Evolutionary conservation across 2,113 vertebrate genomes (phyloP), one percentile per base, ranked within the genome.

Genomic region (Brachyhypopomus gauderio): DNA sequence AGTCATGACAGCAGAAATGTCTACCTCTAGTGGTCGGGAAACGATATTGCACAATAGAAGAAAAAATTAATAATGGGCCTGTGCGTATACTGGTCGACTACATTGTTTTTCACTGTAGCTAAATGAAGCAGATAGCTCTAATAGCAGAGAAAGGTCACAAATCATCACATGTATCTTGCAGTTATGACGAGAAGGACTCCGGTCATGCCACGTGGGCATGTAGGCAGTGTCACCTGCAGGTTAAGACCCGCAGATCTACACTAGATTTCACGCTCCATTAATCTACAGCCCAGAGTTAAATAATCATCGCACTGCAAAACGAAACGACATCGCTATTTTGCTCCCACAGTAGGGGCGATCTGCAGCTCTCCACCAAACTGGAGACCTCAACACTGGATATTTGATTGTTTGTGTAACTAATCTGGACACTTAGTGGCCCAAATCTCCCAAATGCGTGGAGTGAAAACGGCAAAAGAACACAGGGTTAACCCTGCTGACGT

Each of bases 61-160:
- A 66, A 17, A 66, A 66, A 66, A 66, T 70, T 41, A 22, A 19
- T 12, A 45, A 6, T 8, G 22, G 3, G 36, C 23, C 5, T 55
- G 38, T 72, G 70, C 17, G 30, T 27, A 1, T 77, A 67, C 63
- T 56, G 4, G 17, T 69, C 85, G 74, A 12, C 38, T 73, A 82
- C 79, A 70, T 67, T 45, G 79, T 30, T 56, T 75, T 6, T 16
- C 59, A 17, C 30, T 2, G 36, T 38, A 70, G 3, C 30, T 92
- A 91, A 92, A 91, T 88, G 83, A 91, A 91, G 85, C 82, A 83
- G 91, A 93, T 87, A 89, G 85, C 86, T 87, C 83, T 87, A 88
- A 87, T n/a, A 91, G 84, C 75, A 83, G 85, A 85, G 55, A 92
- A 92, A 93, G 91, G 93, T 93, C 93, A 93, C 86, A 88, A 88